Evolutionary conservation across 2,113 vertebrate genomes (phyloP), one percentile per base, ranked within the genome.

Genomic region (Mirza zaza): DNA sequence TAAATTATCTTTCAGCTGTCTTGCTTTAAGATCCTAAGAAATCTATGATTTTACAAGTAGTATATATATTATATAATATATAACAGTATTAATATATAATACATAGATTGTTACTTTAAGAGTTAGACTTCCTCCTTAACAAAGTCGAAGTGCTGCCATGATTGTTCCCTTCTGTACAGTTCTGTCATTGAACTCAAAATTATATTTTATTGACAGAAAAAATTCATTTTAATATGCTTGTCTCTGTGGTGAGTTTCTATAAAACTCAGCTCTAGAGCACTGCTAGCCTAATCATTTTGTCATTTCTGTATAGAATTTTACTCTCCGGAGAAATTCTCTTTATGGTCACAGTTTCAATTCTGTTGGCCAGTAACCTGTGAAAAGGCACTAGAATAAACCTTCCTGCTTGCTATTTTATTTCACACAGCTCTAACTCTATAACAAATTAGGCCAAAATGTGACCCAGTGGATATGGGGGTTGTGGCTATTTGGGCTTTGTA

Each of bases 291-390:
- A 88, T 77, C 70, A 57, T 87, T 96, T 92, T 97, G 97, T 98
- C 97, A 92, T 98, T 93, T 97, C 87, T 88, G 39, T 80, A 90
- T 87, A 98, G 96, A 97, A 95, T 96, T 96, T 0, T 94, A 0
- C 39, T 98, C 98, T 92, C 94, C 50, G 5, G 95, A 96, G 98
- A 97, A 97, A 97, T 98, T 97, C 97, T 70, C 95, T 98, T 97
- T 97, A 71, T 97, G 96, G 76, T 97, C 96, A 94, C 82, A 87
- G 67, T 94, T 98, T 97, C 84, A 96, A 77, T 97, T 97, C 89
- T 90, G 23, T 96, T 96, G 90, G 76, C 96, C 96, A 97, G 75
- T 95, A 98, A 97, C 95, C 90, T 93, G 36, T 82, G 88, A 95
- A 97, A 91, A 95, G 45, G 32, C 85, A 91, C 68, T 80, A 89